A percentile compares a stretch with the other conserved stretches of the same genome.
Conservation (phyloP, 2,888 invertebrate genomes). For the Allophyes oxyacanthae region DNA sequence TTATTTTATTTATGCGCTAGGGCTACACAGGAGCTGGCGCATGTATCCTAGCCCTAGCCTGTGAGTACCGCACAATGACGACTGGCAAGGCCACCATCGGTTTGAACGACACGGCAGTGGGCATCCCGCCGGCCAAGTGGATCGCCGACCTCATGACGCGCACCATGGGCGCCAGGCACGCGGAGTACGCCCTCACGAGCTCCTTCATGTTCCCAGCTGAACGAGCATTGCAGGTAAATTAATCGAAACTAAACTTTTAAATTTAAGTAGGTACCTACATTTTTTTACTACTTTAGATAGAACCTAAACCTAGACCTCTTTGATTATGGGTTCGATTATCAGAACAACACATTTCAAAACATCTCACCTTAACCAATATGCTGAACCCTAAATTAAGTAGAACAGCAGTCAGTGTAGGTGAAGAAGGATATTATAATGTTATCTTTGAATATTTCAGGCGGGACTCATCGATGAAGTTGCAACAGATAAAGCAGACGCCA, state of each 20-base stretch:
- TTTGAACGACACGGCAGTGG: slow-evolving; percentile 93
- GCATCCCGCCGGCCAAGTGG: slow-evolving; percentile 92
- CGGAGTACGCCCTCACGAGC: slow-evolving; percentile 91
- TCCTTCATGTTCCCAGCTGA: slow-evolving; percentile 91
- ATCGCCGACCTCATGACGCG: slow-evolving; percentile 85
- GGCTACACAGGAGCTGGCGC: slow-evolving; percentile 88
- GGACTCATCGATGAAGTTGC: slow-evolving; percentile 93
- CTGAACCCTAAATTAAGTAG: too few relatives aligned
- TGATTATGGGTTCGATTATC: too few relatives aligned
- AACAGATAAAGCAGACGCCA: slow-evolving; percentile 89
- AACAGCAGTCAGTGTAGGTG: too few relatives aligned
- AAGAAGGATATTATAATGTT: too few relatives aligned
- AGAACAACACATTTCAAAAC: too few relatives aligned
- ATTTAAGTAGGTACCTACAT: too few relatives aligned
- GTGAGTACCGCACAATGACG: slow-evolving; percentile 91
- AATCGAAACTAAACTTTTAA: too few relatives aligned
- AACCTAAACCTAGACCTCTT: too few relatives aligned
- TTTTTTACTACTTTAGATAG: too few relatives aligned
- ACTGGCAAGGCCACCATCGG: slow-evolving; percentile 89
- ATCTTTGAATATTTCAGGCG: slow-evolving; percentile 67
- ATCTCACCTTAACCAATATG: too few relatives aligned
- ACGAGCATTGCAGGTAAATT: slow-evolving; percentile 89
- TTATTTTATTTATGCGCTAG: slow-evolving; percentile 52
- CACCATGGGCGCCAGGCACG: slow-evolving; percentile 88
- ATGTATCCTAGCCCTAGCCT: slow-evolving; percentile 90